phyloP scores from a whole-genome alignment of 1,140 invertebrate genomes.

The Megalonaias nervosa region DNA sequence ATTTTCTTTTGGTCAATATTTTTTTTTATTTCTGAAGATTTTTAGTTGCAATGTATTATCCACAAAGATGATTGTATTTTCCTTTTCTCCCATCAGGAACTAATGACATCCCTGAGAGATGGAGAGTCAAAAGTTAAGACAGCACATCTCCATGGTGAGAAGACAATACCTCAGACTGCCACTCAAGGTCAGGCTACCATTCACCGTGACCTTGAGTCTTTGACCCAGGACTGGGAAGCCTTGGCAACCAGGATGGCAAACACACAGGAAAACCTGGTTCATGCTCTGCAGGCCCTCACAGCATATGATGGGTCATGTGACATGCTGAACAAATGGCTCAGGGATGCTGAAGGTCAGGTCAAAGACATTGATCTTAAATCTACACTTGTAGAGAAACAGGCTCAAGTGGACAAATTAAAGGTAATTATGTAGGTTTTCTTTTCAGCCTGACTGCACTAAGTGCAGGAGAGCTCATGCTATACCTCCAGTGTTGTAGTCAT shows the following conservation, averaged over 20 bases:
- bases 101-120: slow-evolving; percentile 54
- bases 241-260: slow-evolving; percentile 77
- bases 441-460: no score
- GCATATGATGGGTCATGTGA: slow-evolving; percentile 86
- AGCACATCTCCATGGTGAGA: slow-evolving; percentile 56
- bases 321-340: slow-evolving; percentile 85
- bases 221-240: slow-evolving; percentile 82
- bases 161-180: slow-evolving; percentile 79
- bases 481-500: no score
- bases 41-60: no score
- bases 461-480: no score
- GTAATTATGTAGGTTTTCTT: slow-evolving; percentile 30
- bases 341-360: slow-evolving; percentile 85
- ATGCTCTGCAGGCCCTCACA: slow-evolving; percentile 82
- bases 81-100: slow-evolving; percentile 43
- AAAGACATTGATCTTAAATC: slow-evolving; percentile 93
- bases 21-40: no score
- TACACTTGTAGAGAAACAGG: slow-evolving; percentile 85
- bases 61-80: no score
- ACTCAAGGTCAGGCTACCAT: slow-evolving; percentile 83
- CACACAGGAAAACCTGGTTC: slow-evolving; percentile 76
- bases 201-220: slow-evolving; percentile 82
- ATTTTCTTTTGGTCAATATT: no score
- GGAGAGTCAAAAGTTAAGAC: slow-evolving; percentile 62
- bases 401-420: slow-evolving; percentile 86